Evolutionary conservation across 1,140 invertebrate genomes (phyloP).

Genomic region (Zelostemma sp.): DNA sequence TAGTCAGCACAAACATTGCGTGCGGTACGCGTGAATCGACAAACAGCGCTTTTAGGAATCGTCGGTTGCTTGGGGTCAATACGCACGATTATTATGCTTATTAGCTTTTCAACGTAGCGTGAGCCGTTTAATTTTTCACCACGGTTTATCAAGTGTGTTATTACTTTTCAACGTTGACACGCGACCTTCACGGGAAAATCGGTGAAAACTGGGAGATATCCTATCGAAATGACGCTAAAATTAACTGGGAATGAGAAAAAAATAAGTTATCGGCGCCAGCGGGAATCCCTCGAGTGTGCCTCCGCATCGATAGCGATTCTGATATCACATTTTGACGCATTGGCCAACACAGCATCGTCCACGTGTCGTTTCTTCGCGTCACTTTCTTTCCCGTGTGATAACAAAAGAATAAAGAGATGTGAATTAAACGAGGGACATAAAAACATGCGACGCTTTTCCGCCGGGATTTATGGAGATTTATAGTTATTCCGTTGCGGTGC

Average conservation of each 20-base stretch:
- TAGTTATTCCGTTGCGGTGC: conserved; percentile 28
- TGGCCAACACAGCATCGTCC: not conserved
- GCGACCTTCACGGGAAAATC: not conserved
- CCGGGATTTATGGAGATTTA: conserved; percentile 17
- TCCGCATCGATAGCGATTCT: not conserved
- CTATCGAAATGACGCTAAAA: not conserved
- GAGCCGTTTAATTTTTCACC: too few species aligned
- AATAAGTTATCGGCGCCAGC: not conserved
- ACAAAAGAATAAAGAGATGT: too few species aligned
- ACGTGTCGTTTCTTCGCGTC: conserved; percentile 11
- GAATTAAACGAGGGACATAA: too few species aligned
- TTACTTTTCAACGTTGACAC: not conserved
- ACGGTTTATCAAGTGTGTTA: too few species aligned
- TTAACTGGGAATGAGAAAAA: too few species aligned
- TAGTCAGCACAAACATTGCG: conserved; percentile 51
- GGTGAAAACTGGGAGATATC: not conserved
- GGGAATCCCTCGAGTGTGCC: conserved; percentile 4
- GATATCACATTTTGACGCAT: conserved; percentile 8
- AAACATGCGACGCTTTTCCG: conserved; percentile 21
- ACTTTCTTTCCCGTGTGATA: too few species aligned
- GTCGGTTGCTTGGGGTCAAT: too few species aligned
- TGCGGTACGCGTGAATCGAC: conserved; percentile 11
- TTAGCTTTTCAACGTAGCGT: too few species aligned
- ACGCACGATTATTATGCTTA: too few species aligned
- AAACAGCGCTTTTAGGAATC: too few species aligned